Base-by-base conservation (phyloP, 2,888 invertebrate genomes). In the Stenichneumon culpator region DNA sequence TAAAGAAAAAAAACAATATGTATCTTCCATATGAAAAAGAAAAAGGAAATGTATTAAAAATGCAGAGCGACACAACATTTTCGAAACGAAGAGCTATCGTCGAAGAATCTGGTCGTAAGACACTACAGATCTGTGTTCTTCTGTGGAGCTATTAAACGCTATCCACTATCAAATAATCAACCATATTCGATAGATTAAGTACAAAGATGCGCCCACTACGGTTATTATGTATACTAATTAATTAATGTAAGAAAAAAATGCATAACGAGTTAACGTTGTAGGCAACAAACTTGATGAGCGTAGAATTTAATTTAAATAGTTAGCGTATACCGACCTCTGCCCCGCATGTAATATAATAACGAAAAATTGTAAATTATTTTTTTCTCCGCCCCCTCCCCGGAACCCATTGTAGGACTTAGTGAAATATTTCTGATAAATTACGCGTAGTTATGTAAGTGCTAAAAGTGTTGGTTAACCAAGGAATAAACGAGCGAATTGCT, bases 311-410 rank as follows among this genome's bases (percentile, higher is more conserved):
- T 80, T 82, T 60, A 57, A 44, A 57, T 50, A 72, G 25, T 44
- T 82, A 39, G 36, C 47, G 22, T 65, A 75, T 78, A 69, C 50
- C 44, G 19, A 75, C 19, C 72, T 73, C 69, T 32, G n/a, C 70
- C 79, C 69, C 39, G 78, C 82, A 83, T 87, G 84, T 85, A 85
- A 86, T 85, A 85, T 85, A 82, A 82, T 81, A 81, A 79, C 74
- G 57, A 69, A 72, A 83, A 77, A 68, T 68, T 86, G 86, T 87
- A 86, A 83, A 87, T 87, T 86, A 83, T 84, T 84, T 60, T 86
- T 83, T 82, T 84, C 75, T 63, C 60, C 6, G 60, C 22, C 60
- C 60, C 60, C 28, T 28, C 60, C 28, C 16, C 63, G 28, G 28
- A 16, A 25, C 60, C 73, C 52, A 60, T 36, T 60, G 36, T 68